These are phyloP conservation scores for Chelmon rostratus DNA, from an alignment of 2,797 vertebrate genomes.

Conservation along the genomic window DNA sequence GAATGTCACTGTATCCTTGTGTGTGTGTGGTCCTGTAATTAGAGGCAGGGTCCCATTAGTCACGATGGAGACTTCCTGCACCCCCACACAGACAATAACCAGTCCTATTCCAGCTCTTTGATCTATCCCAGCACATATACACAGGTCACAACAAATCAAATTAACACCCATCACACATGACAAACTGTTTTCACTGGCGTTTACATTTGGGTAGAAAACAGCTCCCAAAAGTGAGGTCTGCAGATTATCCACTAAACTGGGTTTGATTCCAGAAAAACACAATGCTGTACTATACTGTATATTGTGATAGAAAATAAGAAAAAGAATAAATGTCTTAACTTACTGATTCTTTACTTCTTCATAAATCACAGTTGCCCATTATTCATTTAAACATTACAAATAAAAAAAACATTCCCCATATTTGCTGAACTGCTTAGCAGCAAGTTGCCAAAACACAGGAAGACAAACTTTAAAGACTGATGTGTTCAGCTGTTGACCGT, in stretches of 20 bases:
- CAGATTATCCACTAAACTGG: background rate
- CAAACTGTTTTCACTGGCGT: constrained; percentile 14
- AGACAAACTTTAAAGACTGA: background rate
- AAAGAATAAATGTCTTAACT: background rate
- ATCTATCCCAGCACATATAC: constrained; percentile 51
- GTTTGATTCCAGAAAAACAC: background rate
- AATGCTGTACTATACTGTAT: too few species aligned
- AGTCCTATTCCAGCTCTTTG: constrained; percentile 67
- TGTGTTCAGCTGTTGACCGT: background rate
- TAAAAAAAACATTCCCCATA: background rate
- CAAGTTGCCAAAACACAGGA: background rate
- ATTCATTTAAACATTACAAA: background rate
- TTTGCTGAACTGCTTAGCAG: background rate
- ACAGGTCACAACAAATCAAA: constrained; percentile 13
- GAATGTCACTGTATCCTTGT: background rate
- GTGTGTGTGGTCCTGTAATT: constrained; percentile 59
- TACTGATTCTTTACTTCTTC: background rate
- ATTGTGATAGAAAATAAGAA: background rate
- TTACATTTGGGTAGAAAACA: constrained; percentile 12
- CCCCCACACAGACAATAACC: constrained; percentile 68
- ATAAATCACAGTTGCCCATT: background rate
- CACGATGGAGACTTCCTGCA: constrained; percentile 69
- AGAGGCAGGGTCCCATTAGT: constrained; percentile 66
- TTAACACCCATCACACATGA: constrained; percentile 28
- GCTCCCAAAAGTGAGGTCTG: background rate